Evolutionary conservation across 2,113 vertebrate species (phyloP), one percentile per base, ranked within the genome.

Genomic region (Vidua macroura): DNA sequence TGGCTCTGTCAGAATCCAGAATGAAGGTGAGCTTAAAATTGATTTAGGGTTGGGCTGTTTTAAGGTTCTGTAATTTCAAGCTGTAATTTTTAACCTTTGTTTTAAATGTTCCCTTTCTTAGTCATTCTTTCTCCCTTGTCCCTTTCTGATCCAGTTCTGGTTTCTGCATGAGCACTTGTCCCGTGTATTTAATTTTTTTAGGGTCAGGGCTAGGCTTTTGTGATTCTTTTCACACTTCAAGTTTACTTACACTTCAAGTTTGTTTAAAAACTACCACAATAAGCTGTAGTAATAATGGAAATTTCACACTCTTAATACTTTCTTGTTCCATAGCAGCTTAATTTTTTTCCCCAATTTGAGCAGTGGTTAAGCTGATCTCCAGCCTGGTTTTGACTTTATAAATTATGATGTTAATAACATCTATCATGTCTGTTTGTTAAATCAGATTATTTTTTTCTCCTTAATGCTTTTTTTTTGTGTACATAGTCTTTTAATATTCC

Each of bases 1-100:
- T 43, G 91, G 19, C n/a, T 83, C 33, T 55, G 3, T 51, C 51
- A 69, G 62, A 93, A 95, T 78, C 92, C 95, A 97, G 49, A 66
- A 98, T 98, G 98, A 98, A 98, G 98, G 98, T 98, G 93, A 97
- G 97, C 93, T 83, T 91, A 74, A 96, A 91, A 43, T 76, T 35
- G 51, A 35, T 85, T 31, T 92, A 18, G 55, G 27, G 8, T 78
- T 84, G 28, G 39, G 25, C 81, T 84, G 9, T 46, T 56, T 33
- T 3, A 53, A 22, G 11, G 13, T 44, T 48, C 43, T 62, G 2
- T 41, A 41, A 6, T 30, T 84, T 88, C 81, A 88, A 35, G 41
- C 7, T 69, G 1, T 72, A 33, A 23, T 13, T 66, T 41, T 3
- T 22, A 60, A 22, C 15, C 2, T 62, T 83, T 53, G 37, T 16